Base-by-base conservation (phyloP, 2,888 invertebrate genomes). In the Lepidonotus clava region DNA sequence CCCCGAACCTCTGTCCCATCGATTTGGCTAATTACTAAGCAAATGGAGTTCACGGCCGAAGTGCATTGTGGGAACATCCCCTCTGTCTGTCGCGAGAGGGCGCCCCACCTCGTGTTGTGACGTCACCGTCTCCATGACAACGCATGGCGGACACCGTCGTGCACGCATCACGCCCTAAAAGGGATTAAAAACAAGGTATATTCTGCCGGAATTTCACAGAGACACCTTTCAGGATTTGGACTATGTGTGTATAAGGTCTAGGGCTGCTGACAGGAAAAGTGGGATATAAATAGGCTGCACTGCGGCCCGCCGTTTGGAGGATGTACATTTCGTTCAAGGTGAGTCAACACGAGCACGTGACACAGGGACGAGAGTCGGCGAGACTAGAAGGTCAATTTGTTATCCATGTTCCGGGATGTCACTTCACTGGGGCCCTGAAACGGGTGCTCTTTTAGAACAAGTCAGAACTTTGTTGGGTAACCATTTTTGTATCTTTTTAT, bases 11-110 rank as follows among this genome's bases (percentile, higher is more conserved):
- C 61, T 24, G 28, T 11, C 24, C 8, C 61, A 61, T 61, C 61
- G 61, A 61, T 61, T 61, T 61, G 61, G 28, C 61, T 61, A 61
- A 61, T 61, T 61, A 61, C 61, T 28, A 61, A 61, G 61, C 61
- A 61, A 61, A 61, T 61, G 61, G 61, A 32, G 61, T 61, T 61
- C 61, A 61, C 28, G 24, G 28, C 11, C 61, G 4, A 32, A 2
- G 61, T 61, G 61, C 61, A 61, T 61, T 61, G 61, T 61, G 61
- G 61, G 61, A 61, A 61, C 28, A 5, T 61, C 2, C 61, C 61
- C 28, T n/a, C 61, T 61, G 61, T 61, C 61, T 11, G 6, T 32
- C 61, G 28, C 11, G 11, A 61, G 61, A 28, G 24, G 61, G 28
- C 61, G 61, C 61, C 11, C n/a, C 61, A n/a, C 53, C 56, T 56